Evolutionary conservation across 2,888 invertebrate genomes (phyloP), one percentile per base, ranked within the genome.

Genomic region (Phaedon cochleariae): DNA sequence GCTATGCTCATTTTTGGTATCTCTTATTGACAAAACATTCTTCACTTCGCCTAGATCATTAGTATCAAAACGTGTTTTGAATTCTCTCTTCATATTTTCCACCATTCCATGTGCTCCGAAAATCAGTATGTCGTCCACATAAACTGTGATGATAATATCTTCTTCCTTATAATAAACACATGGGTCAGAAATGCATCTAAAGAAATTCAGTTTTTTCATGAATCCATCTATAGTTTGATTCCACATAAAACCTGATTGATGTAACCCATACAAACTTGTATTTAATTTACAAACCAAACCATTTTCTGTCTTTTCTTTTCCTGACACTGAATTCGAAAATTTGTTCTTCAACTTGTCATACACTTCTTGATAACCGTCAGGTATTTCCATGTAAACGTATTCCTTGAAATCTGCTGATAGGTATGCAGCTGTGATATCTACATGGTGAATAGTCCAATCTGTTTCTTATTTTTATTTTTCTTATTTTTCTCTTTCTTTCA

Each of bases 171-270:
- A 58, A 26, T 45, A 31, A 5, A 58, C 46, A 45, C 58, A 58
- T 46, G 58, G 46, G 46, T 58, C 58, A 17, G 22, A 18, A 15
- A 45, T 0, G 17, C 34, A 45, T 45, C 41, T 37, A 21, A 3
- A 41, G 12, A 15, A 54, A 34, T 17, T 17, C 31, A 1, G n/a
- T 21, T 20, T 37, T 20, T 54, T 34, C 12, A 57, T 15, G 12
- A 57, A 57, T 3, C 4, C 4, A 45, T 41, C 45, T 21, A 57
- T 2, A 20, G 37, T 57, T 15, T 18, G 37, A 22, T 57, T 57
- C 45, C 57, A 57, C 57, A 57, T 57, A n/a, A 57, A 22, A 18
- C 57, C 20, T 34, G 45, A 57, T 41, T 57, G 58, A 22, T 58
- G 45, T 7, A 57, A n/a, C 6, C 34, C 37, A 22, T 45, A 57